Evolutionary conservation across 1,140 invertebrate genomes (phyloP), one percentile per base, ranked within the genome.

Genomic region (Lutraria rhynchaena): DNA sequence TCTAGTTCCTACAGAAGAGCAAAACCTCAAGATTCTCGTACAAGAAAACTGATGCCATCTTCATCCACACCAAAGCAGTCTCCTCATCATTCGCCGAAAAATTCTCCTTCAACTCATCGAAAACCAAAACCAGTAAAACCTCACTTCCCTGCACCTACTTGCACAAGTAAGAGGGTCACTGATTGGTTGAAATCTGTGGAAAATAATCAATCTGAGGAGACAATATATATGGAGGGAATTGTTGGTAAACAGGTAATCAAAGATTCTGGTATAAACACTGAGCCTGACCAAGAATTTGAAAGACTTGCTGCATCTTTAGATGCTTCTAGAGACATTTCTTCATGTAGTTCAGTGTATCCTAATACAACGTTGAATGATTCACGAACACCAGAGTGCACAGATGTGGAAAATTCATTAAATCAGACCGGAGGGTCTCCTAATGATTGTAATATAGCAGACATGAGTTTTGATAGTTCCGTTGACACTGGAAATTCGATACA

Each of bases 141-240:
- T 41, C 83, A 85, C 31, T 82, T 88, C 13, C 88, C 87, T 19
- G 67, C 53, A 1, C 76, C 85, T 41, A 67, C 84, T 27, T 86
- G 83, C 60, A 86, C 89, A n/a, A 87, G 87, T 31, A 87, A 86
- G 35, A 81, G 91, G 35, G 89, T 90, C 13, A 87, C 87, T 27
- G 89, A 90, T 61, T 92, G 91, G 91, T 85, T 92, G 33, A 86
- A 88, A 58, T 90, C 88, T 35, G 88, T 92, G 22, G 78, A 81
- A 13, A 61, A 22, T 41, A 63, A 70, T 29, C 55, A 63, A 63
- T 35, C n/a, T 27, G 78, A 80, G 55, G 76, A 80, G 41, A 70
- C 46, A 22, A 46, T 80, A 35, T 80, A 69, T 60, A 69, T 80
- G 65, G 76, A 80, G 60, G 76, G 76, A 31, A 80, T 80, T 46